These are phyloP conservation scores for Phainopepla nitens DNA, from an alignment of 2,113 vertebrate genomes.

Conservation along the genomic window DNA sequence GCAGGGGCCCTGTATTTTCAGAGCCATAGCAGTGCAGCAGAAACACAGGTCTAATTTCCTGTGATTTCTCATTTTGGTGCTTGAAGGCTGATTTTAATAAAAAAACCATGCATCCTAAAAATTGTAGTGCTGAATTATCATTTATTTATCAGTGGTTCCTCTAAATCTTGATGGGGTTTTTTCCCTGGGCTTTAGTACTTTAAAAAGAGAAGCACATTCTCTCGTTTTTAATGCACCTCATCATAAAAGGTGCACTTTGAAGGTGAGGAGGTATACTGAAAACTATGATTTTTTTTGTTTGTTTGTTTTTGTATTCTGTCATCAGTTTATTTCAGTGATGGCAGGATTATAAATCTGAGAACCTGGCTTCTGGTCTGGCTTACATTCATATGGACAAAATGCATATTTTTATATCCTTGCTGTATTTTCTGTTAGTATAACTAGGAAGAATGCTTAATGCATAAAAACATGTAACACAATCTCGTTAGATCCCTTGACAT, in stretches of 20 bases:
- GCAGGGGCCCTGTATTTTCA: not conserved
- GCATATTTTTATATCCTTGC: not conserved
- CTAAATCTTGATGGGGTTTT: conserved; percentile 23
- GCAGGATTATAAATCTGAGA: not conserved
- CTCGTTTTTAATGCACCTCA: not conserved
- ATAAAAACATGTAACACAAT: not conserved
- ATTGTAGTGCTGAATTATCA: conserved; percentile 26
- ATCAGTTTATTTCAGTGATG: not conserved
- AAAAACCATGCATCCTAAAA: conserved; percentile 42
- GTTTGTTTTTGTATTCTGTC: not conserved
- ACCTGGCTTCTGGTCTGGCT: not conserved
- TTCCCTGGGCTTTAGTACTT: not conserved
- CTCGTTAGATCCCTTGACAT: not conserved
- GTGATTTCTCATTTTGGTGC: conserved; percentile 54
- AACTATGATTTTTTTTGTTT: not conserved
- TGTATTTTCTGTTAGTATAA: not conserved
- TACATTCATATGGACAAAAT: not conserved
- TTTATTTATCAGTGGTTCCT: conserved; percentile 39
- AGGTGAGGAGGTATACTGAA: not conserved
- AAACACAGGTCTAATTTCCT: conserved; percentile 56
- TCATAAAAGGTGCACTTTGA: not conserved
- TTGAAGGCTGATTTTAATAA: conserved; percentile 53
- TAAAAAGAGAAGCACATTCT: conserved; percentile 16
- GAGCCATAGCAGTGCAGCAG: not conserved
- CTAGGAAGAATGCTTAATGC: not conserved